Base-by-base conservation (phyloP, 2,888 invertebrate genomes). In the Seira ritae region DNA sequence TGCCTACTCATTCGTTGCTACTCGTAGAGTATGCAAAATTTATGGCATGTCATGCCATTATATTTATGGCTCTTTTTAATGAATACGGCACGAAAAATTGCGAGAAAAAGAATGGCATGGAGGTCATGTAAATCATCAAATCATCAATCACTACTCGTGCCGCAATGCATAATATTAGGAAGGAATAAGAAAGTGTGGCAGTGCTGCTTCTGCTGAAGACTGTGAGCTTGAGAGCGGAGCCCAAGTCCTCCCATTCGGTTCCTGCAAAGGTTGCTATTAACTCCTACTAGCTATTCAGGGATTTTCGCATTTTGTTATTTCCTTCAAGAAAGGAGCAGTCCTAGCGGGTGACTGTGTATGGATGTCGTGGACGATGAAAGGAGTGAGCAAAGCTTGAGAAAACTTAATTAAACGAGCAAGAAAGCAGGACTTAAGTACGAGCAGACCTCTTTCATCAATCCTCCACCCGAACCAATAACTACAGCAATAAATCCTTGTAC, bases 401-500 rank as follows among this genome's bases (percentile, higher is more conserved):
- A 80, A 80, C 80, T 75, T 80, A 80, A 80, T 80, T 80, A 80
- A 80, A 80, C 70, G 74, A 75, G 70, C 66, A 69, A 80, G 70
- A 69, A 73, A 67, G 55, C 24, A 68, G 42, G 37, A 46, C 23
- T 31, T 24, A 31, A 70, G 69, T 69, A 50, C 68, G 60, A 80
- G 74, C 65, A 74, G 74, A 23, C 77, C 80, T 80, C 80, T 80
- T 80, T 80, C 80, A 80, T 80, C 80, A 80, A 80, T 80, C 80
- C 80, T 74, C 80, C 80, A 62, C 73, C 80, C 70, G 80, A 80
- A 80, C 80, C 80, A 80, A 80, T 80, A 80, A 80, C 80, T 80
- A 80, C 80, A 24, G 75, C 80, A 80, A 80, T 80, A 80, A 80
- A 80, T 80, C 80, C 80, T 80, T 75, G 75, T 70, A 80, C 70